Evolutionary conservation across 2,888 invertebrate genomes (phyloP).

Genomic region (Lucinisca nassula): DNA sequence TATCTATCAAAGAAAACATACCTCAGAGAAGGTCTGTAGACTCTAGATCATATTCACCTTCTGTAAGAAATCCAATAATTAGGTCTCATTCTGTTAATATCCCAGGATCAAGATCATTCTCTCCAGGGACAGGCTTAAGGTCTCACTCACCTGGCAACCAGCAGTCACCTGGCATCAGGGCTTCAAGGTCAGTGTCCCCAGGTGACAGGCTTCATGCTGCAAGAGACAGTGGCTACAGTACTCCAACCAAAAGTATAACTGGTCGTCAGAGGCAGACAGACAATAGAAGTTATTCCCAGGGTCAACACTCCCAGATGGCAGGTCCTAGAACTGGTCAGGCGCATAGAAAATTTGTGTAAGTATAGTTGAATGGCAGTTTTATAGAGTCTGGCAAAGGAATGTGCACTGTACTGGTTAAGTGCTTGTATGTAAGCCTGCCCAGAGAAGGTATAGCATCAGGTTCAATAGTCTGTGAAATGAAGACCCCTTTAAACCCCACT

Average conservation of each 20-base stretch:
- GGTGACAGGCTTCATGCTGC: slow-evolving; percentile 35
- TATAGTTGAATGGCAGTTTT: too few relatives aligned
- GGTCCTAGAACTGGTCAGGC: background rate
- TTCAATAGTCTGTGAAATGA: too few relatives aligned
- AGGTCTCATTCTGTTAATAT: slow-evolving; percentile 36
- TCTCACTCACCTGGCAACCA: slow-evolving; percentile 26
- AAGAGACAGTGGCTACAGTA: slow-evolving; percentile 68
- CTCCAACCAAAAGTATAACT: slow-evolving; percentile 45
- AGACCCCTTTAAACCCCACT: too few relatives aligned
- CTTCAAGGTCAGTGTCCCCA: slow-evolving; percentile 50
- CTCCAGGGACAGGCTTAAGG: slow-evolving; percentile 51
- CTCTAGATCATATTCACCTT: slow-evolving; percentile 67
- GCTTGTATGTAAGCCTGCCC: too few relatives aligned
- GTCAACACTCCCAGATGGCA: background rate
- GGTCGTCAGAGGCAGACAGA: slow-evolving; percentile 23
- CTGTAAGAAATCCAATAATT: slow-evolving; percentile 46
- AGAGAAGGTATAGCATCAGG: too few relatives aligned
- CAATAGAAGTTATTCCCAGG: background rate
- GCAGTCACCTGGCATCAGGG: background rate
- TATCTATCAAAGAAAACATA: slow-evolving; percentile 72
- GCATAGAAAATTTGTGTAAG: background rate
- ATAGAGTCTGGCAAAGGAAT: too few relatives aligned
- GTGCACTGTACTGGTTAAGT: too few relatives aligned
- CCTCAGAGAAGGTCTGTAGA: slow-evolving; percentile 56
- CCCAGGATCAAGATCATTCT: slow-evolving; percentile 45